These are phyloP conservation scores for Rhipidura dahli DNA, from an alignment of 2,113 vertebrate species.

Conservation along the genomic window DNA sequence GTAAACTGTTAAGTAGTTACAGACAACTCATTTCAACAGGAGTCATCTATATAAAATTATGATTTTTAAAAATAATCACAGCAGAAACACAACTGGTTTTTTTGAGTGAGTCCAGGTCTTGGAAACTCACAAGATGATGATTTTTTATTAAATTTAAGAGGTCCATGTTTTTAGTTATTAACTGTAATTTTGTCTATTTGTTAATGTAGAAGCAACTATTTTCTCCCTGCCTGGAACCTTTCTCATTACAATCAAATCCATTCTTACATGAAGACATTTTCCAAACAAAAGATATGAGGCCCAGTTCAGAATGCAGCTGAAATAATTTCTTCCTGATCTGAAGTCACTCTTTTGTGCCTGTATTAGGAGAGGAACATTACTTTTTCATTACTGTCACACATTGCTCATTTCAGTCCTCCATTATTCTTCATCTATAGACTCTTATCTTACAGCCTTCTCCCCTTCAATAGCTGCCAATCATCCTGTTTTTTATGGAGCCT, in stretches of 20 bases:
- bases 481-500: not conserved
- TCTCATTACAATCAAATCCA: not conserved
- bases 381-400: not conserved
- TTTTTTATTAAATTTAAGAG: not conserved
- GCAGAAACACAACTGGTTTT: not conserved
- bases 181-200: not conserved
- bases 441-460: not conserved
- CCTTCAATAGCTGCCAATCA: slow-evolving; percentile 10
- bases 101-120: not conserved
- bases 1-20: not conserved
- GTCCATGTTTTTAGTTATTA: not conserved
- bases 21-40: not conserved
- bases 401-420: not conserved
- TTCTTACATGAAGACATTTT: not conserved
- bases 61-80: not conserved
- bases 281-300: not conserved
- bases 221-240: not conserved
- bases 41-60: not conserved
- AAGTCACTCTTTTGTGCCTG: not conserved
- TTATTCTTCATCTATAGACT: not conserved
- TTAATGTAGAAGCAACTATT: not conserved
- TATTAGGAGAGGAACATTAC: not conserved
- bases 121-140: not conserved
- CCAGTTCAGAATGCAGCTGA: not conserved
- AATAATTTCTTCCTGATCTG: not conserved